Conservation (phyloP, 53 echinoderm and acorn worm species). For the Zoroaster sp. region DNA sequence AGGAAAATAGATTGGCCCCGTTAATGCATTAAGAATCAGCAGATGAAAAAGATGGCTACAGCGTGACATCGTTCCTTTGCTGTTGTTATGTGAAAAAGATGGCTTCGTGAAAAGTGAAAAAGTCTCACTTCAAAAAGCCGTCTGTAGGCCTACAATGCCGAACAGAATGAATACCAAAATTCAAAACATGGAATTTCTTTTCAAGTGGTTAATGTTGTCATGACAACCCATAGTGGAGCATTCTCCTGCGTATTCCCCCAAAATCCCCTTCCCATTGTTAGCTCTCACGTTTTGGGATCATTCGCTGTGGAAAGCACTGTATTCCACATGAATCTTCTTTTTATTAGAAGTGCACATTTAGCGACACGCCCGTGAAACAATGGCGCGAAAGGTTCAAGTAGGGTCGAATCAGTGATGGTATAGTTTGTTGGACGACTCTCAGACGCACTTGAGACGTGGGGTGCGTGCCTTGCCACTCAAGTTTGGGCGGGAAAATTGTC, state of each 20-base stretch:
- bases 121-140: constrained; percentile 8
- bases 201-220: background rate
- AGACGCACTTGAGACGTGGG: background rate
- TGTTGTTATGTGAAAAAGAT: too few species aligned
- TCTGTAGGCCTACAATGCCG: background rate
- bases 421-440: background rate
- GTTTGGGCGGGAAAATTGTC: constrained; percentile 6
- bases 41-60: too few species aligned
- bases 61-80: too few species aligned
- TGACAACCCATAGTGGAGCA: background rate
- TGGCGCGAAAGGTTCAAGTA: background rate
- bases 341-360: constrained; percentile 40
- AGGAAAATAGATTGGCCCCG: too few species aligned
- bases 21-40: too few species aligned
- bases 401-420: background rate
- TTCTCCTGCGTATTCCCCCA: background rate
- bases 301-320: background rate
- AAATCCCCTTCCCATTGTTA: constrained; percentile 5
- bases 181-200: background rate
- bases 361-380: constrained; percentile 44
- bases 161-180: background rate
- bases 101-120: background rate
- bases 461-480: background rate
- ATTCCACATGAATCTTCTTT: background rate
- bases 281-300: constrained; percentile 12